A percentile compares a stretch with the other conserved stretches of the same genome.
phyloP scores from a whole-genome alignment of 2,113 vertebrate species.

The Centropus bengalensis region DNA sequence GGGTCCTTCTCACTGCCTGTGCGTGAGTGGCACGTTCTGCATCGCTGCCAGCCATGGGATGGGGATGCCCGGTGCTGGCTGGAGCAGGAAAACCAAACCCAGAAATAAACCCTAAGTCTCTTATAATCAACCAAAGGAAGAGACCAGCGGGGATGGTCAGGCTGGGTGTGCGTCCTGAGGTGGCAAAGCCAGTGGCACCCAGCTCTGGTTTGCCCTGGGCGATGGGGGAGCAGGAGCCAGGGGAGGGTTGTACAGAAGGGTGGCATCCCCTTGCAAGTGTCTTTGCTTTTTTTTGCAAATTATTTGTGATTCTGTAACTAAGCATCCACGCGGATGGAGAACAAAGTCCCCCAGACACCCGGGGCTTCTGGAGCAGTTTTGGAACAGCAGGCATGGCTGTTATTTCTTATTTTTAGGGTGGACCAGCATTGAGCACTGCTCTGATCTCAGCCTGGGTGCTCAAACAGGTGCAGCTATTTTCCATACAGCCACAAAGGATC shows the following conservation, averaged over 20 bases:
- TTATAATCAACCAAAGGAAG: background rate
- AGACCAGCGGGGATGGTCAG: background rate
- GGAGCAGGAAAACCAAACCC: background rate
- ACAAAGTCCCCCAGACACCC: background rate
- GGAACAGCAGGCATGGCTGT: background rate
- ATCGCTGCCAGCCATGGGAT: rapidly evolving
- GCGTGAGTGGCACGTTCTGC: rapidly evolving
- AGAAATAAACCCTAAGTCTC: background rate
- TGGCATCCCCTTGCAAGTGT: background rate
- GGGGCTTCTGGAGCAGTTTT: background rate
- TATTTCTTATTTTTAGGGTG: background rate
- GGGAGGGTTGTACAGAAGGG: background rate
- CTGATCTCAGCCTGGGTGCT: background rate
- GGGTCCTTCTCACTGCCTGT: background rate
- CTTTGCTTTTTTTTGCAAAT: background rate
- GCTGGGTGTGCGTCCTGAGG: background rate
- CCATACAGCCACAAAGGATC: background rate
- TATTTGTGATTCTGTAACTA: background rate
- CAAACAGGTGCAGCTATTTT: slow-evolving; percentile 13
- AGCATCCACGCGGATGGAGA: background rate
- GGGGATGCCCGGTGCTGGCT: background rate
- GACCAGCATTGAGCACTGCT: background rate
- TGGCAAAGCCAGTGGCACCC: background rate
- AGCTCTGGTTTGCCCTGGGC: slow-evolving; percentile 6
- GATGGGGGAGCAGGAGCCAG: background rate